phyloP scores from a whole-genome alignment of 1,140 invertebrate species.

The Drosophila persimilis region DNA sequence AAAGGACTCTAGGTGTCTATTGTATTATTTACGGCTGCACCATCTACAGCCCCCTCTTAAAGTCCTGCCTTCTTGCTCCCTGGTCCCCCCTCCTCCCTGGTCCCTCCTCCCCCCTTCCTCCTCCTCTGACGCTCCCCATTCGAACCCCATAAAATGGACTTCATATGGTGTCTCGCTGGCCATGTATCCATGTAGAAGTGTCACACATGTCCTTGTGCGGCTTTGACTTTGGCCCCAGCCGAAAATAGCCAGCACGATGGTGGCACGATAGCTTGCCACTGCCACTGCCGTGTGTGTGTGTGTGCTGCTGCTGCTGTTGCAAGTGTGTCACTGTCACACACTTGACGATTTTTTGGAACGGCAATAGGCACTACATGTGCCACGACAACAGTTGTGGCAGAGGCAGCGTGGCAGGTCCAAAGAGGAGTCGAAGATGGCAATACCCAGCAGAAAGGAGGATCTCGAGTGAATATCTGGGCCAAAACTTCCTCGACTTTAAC shows the following conservation, averaged over 20 bases:
- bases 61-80: no score
- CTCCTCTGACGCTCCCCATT: constrained; percentile 4
- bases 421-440: not conserved
- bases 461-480: no score
- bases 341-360: constrained; percentile 70
- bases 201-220: constrained; percentile 75
- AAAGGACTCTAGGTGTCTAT: constrained; percentile 67
- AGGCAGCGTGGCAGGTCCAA: not conserved
- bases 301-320: constrained; percentile 1
- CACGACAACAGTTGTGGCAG: not conserved
- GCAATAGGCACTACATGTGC: constrained; percentile 44
- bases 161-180: constrained; percentile 1
- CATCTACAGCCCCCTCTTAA: no score
- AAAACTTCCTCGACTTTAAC: no score
- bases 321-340: constrained; percentile 79
- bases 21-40: constrained; percentile 69
- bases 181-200: constrained; percentile 45
- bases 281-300: constrained; percentile 6
- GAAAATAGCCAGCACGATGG: constrained; percentile 62
- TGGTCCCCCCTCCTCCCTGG: not conserved
- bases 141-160: constrained; percentile 51
- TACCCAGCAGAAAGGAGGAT: constrained; percentile 14
- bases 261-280: not conserved
- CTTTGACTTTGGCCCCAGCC: constrained; percentile 67
- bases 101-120: not conserved